These are phyloP conservation scores for Pteronura brasiliensis DNA, from an alignment of 2,113 vertebrate genomes.

Conservation along the genomic window DNA sequence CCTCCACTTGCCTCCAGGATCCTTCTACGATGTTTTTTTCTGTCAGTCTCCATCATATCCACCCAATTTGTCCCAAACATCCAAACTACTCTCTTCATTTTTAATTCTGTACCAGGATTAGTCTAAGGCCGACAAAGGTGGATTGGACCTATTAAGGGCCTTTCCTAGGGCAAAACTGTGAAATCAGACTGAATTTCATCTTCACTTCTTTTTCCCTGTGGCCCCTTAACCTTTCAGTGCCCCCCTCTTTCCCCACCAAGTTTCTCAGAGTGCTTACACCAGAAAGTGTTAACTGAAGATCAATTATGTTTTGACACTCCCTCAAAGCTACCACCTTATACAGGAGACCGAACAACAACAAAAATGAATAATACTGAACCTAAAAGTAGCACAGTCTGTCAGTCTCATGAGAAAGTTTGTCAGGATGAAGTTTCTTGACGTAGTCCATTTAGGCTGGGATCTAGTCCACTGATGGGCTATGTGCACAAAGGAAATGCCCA, in stretches of 20 bases:
- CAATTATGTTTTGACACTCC: background rate
- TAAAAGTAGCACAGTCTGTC: background rate
- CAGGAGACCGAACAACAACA: background rate
- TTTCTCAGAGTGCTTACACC: background rate
- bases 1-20: background rate
- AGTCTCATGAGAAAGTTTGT: background rate
- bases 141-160: background rate
- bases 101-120: background rate
- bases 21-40: background rate
- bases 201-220: background rate
- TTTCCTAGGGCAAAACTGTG: background rate
- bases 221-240: background rate
- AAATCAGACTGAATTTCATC: background rate
- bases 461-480: background rate
- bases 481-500: background rate
- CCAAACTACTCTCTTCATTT: background rate
- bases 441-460: background rate
- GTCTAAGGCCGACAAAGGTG: background rate
- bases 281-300: background rate
- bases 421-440: conserved; percentile 2
- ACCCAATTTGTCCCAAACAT: conserved; percentile 16
- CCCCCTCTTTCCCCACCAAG: background rate
- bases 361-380: background rate
- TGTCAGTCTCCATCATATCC: background rate
- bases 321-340: background rate